phyloP scores from a whole-genome alignment of 2,888 invertebrate species.

The Archips crataeganus region DNA sequence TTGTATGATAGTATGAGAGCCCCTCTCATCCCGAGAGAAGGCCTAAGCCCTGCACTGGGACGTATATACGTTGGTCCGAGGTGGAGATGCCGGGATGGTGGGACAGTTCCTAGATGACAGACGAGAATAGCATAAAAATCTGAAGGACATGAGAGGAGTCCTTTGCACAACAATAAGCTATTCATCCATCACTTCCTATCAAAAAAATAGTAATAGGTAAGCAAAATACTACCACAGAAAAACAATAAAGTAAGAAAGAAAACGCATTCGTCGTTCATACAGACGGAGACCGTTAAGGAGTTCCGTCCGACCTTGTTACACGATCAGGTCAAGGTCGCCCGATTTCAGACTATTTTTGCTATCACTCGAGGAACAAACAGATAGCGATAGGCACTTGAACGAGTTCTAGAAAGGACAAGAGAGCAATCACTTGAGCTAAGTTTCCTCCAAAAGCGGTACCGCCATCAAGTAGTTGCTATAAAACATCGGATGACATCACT shows the following conservation, averaged over 20 bases:
- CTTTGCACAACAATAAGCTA: no score
- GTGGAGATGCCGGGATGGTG: no score
- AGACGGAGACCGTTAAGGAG: not conserved
- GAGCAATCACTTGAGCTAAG: not conserved
- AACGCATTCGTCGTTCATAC: not conserved
- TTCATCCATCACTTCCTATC: not conserved
- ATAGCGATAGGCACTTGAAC: conserved; percentile 4
- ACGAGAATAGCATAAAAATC: no score
- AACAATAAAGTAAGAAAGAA: not conserved
- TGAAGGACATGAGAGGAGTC: no score
- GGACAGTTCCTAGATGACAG: no score
- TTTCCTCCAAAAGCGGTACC: no score
- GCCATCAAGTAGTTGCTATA: no score
- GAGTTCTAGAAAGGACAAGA: not conserved
- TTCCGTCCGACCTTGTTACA: not conserved
- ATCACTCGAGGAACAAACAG: not conserved
- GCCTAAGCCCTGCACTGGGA: no score
- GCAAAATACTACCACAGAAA: not conserved
- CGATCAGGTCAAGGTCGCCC: not conserved
- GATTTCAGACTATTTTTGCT: not conserved
- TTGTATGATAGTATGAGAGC: no score
- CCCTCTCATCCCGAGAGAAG: no score
- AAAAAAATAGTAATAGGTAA: not conserved
- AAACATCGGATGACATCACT: no score
- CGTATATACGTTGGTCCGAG: no score